Base-by-base conservation (phyloP, 2,888 invertebrate genomes). In the Mythimna pallens region DNA sequence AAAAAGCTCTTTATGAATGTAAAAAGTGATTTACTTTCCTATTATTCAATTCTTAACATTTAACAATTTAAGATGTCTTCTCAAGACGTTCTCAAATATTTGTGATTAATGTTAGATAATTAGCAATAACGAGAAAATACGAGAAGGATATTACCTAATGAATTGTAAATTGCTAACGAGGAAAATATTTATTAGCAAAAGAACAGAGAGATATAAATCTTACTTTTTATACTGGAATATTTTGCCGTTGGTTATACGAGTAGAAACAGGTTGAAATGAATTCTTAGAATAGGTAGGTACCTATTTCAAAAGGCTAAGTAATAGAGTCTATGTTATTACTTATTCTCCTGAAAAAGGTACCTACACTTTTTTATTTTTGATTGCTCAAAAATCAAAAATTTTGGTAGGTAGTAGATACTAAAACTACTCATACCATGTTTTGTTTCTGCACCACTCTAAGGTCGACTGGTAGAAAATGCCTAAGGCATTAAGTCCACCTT, bases 71-170 rank as follows among this genome's bases (percentile, higher is more conserved):
- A 50, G 47, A 40, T 14, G 47, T 74, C 30, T 8, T 10, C n/a
- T 50, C 1, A 5, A 74, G 52, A 36, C 10, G 25, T 66, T 14
- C 25, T 12, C 43, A 22, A 47, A 40, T 58, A 62, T 5, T 36
- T 25, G 34, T 65, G 40, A 73, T 78, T 30, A 73, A 66, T 73
- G 34, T 22, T 25, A 63, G 17, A 58, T 25, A 50, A 64, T 57
- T 61, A 36, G 22, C 12, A 57, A 17, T 57, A 57, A 30, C 30
- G 30, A 57, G 30, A 25, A 57, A 61, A 61, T 61, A 52, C 20
- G 58, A 36, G 47, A 50, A 50, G 43, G 4, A 65, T 67, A 62
- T 63, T 22, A 58, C 20, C 20, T 66, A 59, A 67, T 62, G 8
- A 65, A 70, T 65, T 61, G 17, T 58, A 40, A 65, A 68, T 58